phyloP scores from a whole-genome alignment of 2,888 invertebrate genomes.

The Stegophylla sp. region DNA sequence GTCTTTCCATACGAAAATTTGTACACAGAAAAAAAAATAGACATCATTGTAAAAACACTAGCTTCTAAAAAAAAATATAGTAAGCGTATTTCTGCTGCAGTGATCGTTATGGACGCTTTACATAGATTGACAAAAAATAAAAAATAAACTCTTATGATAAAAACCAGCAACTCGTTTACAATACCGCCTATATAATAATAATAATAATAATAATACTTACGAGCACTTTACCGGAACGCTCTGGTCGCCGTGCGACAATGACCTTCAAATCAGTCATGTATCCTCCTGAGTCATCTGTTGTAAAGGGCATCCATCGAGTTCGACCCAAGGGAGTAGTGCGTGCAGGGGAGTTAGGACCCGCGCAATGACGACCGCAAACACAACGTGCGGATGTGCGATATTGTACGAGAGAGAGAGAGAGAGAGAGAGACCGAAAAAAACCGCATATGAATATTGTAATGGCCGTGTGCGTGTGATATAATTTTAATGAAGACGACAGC shows the following conservation, averaged over 20 bases:
- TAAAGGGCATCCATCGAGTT: neutral
- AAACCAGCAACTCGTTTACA: too few relatives aligned
- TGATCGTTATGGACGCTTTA: too few relatives aligned
- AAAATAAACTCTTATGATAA: too few relatives aligned
- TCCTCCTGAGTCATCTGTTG: neutral
- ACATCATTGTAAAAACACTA: too few relatives aligned
- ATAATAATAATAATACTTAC: too few relatives aligned
- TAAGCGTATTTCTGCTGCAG: too few relatives aligned
- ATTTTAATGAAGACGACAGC: constrained; percentile 54
- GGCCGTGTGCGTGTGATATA: constrained; percentile 31
- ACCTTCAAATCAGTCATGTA: neutral
- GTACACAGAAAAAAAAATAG: too few relatives aligned
- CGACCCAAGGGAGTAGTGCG: neutral
- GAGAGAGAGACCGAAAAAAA: neutral
- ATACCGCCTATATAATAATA: too few relatives aligned
- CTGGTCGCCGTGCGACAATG: neutral
- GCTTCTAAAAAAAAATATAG: too few relatives aligned
- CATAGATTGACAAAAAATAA: too few relatives aligned
- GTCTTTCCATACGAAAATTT: too few relatives aligned
- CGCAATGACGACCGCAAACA: constrained; percentile 50
- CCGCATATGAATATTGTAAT: constrained; percentile 11
- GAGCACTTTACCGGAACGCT: too few relatives aligned
- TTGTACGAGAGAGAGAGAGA: neutral
- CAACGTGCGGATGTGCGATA: constrained; percentile 41
- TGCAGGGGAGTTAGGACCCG: constrained; percentile 16